Base-by-base conservation (phyloP, 2,888 invertebrate genomes). In the Xestia sexstrigata region DNA sequence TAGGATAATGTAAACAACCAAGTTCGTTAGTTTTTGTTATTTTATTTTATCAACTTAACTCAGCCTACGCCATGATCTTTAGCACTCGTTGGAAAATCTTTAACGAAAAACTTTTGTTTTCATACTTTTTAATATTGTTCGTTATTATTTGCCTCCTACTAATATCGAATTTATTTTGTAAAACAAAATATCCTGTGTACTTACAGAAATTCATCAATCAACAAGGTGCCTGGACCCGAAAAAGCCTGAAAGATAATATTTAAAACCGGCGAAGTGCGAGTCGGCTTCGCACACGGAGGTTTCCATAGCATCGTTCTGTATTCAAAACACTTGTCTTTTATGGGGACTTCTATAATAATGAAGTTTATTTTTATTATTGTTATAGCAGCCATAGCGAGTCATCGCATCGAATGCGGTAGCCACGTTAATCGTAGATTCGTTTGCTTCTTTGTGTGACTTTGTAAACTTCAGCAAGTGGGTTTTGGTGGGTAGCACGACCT, bases 1-100 rank as follows among this genome's bases (percentile, higher is more conserved):
- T 39, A 23, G 47, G 30, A 23, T 66, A 47, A 69, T 65, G 2
- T 39, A 65, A 52, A 69, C 23, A 65, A 55, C 45, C 17, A 35
- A 17, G 35, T 23, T 26, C 17, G 2, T 45, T 45, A 23, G 42
- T 49, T 66, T 52, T 65, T 71, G 23, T 52, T 42, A 42, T n/a
- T 42, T 39, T 63, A 35, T 42, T 55, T 67, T 47, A 39, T 39
- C 0, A 49, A 42, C n/a, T 62, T 30, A n/a, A 11, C 39, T 45
- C 42, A 26, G 45, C 81, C 81, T 52, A 69, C 68, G 60, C 49
- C 58, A 8, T 49, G 45, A 69, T 45, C 69, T 79, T 83, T 39
- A 23, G 26, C 0, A 35, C 23, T 7, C 5, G 23, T 6, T 20
- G 5, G n/a, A 20, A 63, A 55, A 47, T 9, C 42, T 35, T 69